Conservation (phyloP, 2,113 vertebrate species). For the Anhinga rufa region DNA sequence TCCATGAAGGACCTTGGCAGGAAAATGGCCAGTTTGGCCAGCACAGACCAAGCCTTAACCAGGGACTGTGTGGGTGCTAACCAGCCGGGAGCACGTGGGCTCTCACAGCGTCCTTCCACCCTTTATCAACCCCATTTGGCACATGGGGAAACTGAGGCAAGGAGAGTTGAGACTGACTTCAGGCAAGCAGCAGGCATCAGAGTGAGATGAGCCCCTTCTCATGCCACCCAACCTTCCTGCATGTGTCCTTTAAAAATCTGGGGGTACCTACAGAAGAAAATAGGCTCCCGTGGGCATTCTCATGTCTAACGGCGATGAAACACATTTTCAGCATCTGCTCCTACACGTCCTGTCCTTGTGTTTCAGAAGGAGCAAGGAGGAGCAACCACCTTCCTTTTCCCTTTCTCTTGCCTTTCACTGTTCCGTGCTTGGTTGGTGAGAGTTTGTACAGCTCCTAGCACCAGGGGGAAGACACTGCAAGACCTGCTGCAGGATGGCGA, state of each 20-base stretch:
- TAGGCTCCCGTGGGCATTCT: neutral
- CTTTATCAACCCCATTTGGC: neutral
- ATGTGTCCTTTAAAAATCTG: neutral
- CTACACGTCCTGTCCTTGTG: neutral
- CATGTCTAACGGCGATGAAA: neutral
- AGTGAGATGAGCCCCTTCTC: neutral
- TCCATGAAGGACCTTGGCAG: neutral
- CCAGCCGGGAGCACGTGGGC: accelerated
- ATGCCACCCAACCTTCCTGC: neutral
- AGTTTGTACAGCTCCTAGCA: neutral
- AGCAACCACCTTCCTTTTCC: neutral
- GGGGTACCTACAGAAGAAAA: neutral
- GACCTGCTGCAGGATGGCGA: neutral
- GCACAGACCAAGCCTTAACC: neutral
- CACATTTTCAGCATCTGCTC: neutral
- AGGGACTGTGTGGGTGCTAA: neutral
- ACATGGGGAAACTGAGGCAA: neutral
- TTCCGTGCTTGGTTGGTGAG: neutral
- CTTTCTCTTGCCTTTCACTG: neutral
- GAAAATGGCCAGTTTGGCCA: neutral
- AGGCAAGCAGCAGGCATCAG: neutral
- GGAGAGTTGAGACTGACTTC: neutral
- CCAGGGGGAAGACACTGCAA: neutral
- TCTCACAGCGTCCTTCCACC: neutral
- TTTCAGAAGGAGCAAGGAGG: neutral